A percentile compares a stretch with the other conserved stretches of the same genome.
These are phyloP conservation scores for Diceros bicornis DNA, from an alignment of 2,797 vertebrate genomes.

Conservation along the genomic window DNA sequence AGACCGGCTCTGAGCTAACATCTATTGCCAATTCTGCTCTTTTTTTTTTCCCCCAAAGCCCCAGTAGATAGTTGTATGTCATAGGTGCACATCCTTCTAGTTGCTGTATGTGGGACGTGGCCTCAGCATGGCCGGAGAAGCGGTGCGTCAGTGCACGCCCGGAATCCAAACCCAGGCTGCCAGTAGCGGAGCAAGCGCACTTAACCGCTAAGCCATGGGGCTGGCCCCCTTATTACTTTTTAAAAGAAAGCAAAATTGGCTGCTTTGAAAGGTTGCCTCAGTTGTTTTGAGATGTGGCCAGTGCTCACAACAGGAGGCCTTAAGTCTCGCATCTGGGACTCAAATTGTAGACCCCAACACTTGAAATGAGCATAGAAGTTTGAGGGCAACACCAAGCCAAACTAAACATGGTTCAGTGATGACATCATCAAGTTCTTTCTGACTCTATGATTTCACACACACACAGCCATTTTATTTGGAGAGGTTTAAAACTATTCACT, in stretches of 20 bases:
- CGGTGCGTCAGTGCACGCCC: too few relatives aligned
- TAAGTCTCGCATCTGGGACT: background rate
- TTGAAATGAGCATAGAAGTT: background rate
- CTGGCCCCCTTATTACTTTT: background rate
- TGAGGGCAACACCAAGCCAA: background rate
- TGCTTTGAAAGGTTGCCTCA: background rate
- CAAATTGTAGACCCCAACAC: background rate
- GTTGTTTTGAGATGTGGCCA: slow-evolving; percentile 9
- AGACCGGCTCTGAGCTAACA: too few relatives aligned
- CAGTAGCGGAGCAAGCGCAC: too few relatives aligned
- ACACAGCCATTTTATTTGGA: background rate
- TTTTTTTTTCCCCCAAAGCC: too few relatives aligned
- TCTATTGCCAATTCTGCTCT: too few relatives aligned
- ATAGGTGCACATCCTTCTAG: too few relatives aligned
- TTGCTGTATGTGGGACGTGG: too few relatives aligned
- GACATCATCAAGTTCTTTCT: background rate
- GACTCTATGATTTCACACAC: background rate
- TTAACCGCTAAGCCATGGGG: too few relatives aligned
- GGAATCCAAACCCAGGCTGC: too few relatives aligned
- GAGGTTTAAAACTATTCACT: background rate
- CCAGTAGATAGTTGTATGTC: too few relatives aligned
- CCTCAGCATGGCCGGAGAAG: too few relatives aligned
- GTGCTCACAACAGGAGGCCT: background rate
- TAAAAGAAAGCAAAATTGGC: slow-evolving; percentile 36
- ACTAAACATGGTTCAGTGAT: background rate